A percentile compares a stretch with the other conserved stretches of the same genome.
Evolutionary conservation across 2,888 invertebrate species (phyloP).

Genomic region (Balanococcus diminutus): DNA sequence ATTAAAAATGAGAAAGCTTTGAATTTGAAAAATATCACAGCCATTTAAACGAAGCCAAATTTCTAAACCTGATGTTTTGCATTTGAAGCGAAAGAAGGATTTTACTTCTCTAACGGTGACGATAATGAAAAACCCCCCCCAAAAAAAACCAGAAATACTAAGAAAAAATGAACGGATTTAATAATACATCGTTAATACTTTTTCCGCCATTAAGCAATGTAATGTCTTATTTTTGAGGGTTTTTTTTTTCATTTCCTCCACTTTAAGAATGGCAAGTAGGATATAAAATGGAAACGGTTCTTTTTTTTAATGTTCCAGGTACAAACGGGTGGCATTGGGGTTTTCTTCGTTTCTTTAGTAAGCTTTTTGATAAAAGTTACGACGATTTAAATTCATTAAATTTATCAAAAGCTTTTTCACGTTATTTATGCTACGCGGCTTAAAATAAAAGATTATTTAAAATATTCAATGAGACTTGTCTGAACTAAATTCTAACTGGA

Average conservation of each 20-base stretch:
- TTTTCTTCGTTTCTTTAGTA: not conserved
- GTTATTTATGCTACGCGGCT: conserved; percentile 26
- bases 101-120: not conserved
- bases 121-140: not conserved
- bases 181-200: conserved; percentile 41
- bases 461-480: conserved; percentile 31
- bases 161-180: conserved; percentile 37
- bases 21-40: not conserved
- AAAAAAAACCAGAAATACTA: not conserved
- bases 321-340: not conserved
- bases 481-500: not conserved
- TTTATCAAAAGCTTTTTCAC: conserved; percentile 33
- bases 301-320: not conserved
- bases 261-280: not conserved
- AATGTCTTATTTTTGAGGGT: not conserved
- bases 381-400: conserved; percentile 43
- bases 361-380: not conserved
- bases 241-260: not conserved
- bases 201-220: conserved; percentile 37
- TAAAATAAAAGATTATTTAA: conserved; percentile 34
- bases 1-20: conserved; percentile 18
- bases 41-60: conserved; percentile 15
- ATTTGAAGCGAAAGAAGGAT: not conserved
- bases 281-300: not conserved
- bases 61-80: conserved; percentile 6